These are phyloP conservation scores for Phenganax subtilis DNA, from an alignment of 92 coral and sea anemone species.

Conservation along the genomic window DNA sequence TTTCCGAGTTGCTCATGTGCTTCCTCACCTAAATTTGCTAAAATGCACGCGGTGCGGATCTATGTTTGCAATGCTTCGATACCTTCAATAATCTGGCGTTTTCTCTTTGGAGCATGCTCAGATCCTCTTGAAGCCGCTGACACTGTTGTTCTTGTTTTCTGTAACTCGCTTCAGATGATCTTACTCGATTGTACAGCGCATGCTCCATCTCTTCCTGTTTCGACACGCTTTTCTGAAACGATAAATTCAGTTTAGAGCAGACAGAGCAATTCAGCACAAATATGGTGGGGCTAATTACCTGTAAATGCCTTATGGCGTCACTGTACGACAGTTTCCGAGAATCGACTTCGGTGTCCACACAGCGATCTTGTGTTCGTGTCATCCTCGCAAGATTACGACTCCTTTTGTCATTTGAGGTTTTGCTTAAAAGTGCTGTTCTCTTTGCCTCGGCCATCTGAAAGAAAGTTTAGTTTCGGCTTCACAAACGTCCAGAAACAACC, in stretches of 20 bases:
- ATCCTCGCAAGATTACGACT: constrained; percentile 50
- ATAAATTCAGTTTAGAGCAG: background rate
- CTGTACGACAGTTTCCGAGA: constrained; percentile 56
- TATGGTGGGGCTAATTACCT: constrained; percentile 43
- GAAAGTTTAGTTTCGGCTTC: background rate
- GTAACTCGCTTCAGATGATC: constrained; percentile 92
- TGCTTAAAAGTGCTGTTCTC: constrained; percentile 59
- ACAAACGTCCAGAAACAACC: too few relatives aligned
- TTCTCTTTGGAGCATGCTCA: constrained; percentile 62
- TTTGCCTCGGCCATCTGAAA: constrained; percentile 87
- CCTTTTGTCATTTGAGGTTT: constrained; percentile 53
- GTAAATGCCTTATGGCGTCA: constrained; percentile 65
- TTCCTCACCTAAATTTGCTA: too few relatives aligned
- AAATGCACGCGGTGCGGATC: too few relatives aligned
- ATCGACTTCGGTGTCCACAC: constrained; percentile 64
- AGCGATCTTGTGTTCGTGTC: constrained; percentile 68
- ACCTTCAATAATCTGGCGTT: constrained; percentile 79
- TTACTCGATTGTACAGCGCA: constrained; percentile 88
- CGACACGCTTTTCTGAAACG: constrained; percentile 71
- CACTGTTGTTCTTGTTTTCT: constrained; percentile 92
- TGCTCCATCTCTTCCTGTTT: constrained; percentile 96
- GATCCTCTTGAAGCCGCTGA: constrained; percentile 61
- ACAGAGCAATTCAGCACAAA: background rate
- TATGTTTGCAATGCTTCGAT: background rate
- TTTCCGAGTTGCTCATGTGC: too few relatives aligned